phyloP scores from a whole-genome alignment of 2,113 vertebrate species.

The Cheirogaleus medius region DNA sequence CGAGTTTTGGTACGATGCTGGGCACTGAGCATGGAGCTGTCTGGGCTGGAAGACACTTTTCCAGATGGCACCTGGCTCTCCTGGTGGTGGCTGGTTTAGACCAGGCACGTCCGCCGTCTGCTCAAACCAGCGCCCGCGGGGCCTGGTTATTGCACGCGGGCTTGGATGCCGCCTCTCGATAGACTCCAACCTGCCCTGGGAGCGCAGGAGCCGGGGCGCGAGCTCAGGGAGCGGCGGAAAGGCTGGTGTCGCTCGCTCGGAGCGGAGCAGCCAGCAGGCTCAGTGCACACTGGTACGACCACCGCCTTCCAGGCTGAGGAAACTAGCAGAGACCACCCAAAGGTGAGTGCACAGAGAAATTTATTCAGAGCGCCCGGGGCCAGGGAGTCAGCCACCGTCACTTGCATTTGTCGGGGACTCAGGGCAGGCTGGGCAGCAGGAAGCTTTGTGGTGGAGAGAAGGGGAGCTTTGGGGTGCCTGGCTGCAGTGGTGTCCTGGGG shows the following conservation, averaged over 20 bases:
- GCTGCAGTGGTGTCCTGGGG: neutral
- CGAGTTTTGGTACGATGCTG: too few relatives aligned
- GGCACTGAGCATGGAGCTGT: rapidly evolving
- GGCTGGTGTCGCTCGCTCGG: too few relatives aligned
- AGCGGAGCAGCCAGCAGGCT: rapidly evolving
- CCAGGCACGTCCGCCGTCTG: rapidly evolving
- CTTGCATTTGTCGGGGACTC: rapidly evolving
- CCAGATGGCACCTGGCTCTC: too few relatives aligned
- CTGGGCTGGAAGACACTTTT: rapidly evolving
- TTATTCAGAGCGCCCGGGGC: rapidly evolving
- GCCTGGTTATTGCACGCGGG: rapidly evolving
- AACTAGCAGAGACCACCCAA: neutral
- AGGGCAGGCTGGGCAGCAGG: too few relatives aligned
- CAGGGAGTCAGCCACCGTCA: rapidly evolving
- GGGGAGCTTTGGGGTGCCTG: rapidly evolving
- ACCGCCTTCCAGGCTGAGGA: neutral
- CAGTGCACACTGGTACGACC: rapidly evolving
- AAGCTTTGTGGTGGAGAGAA: rapidly evolving
- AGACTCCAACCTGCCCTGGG: too few relatives aligned
- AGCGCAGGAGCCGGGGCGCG: rapidly evolving
- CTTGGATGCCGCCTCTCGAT: rapidly evolving
- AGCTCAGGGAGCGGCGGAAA: rapidly evolving
- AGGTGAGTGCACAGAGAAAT: rapidly evolving
- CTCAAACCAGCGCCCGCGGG: rapidly evolving
- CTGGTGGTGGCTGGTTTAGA: rapidly evolving